A percentile compares a stretch with the other conserved stretches of the same genome.
Evolutionary conservation across 2,113 vertebrate genomes (phyloP).

Genomic region (Piaya cayana): DNA sequence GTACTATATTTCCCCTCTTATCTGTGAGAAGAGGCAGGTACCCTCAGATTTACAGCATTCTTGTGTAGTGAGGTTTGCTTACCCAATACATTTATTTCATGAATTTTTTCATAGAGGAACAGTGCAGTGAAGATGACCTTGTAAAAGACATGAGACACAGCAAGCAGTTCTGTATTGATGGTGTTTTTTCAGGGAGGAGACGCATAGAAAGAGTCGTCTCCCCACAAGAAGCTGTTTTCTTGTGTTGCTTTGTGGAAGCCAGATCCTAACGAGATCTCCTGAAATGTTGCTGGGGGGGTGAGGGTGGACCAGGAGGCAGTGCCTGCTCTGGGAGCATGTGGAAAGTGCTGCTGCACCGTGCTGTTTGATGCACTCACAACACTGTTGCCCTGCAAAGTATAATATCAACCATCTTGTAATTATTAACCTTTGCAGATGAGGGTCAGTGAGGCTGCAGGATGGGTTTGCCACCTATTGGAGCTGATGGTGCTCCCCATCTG

Average conservation of each 20-base stretch:
- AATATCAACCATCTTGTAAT: background rate
- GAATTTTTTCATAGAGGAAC: background rate
- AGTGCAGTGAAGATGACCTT: background rate
- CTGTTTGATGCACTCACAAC: background rate
- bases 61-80: background rate
- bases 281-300: rapidly evolving
- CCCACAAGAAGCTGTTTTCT: background rate
- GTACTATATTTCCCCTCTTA: background rate
- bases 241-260: background rate
- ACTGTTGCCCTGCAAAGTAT: background rate
- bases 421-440: background rate
- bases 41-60: background rate
- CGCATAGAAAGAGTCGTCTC: background rate
- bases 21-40: background rate
- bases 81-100: background rate
- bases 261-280: background rate
- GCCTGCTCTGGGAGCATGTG: background rate
- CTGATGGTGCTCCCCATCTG: rapidly evolving
- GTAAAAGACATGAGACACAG: background rate
- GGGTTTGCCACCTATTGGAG: rapidly evolving
- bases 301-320: background rate
- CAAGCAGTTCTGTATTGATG: background rate
- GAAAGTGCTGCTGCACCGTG: background rate
- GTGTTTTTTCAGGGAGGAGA: background rate
- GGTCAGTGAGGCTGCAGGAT: background rate